phyloP scores from a whole-genome alignment of 2,888 invertebrate genomes.

The Molorchus minor region DNA sequence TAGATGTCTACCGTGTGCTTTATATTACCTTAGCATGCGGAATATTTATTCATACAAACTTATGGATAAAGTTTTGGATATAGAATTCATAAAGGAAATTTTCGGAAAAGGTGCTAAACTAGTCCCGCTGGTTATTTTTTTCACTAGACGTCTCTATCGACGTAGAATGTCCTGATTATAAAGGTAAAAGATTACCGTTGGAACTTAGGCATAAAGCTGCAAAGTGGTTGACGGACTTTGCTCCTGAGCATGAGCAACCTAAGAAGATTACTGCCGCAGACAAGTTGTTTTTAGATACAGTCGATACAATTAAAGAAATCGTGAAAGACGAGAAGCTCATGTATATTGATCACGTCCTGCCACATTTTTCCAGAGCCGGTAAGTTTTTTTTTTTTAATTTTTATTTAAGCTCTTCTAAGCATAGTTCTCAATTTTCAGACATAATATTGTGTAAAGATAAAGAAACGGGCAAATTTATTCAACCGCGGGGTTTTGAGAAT shows the following conservation, averaged over 20 bases:
- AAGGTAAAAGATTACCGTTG: conserved; percentile 66
- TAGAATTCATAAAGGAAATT: conserved; percentile 67
- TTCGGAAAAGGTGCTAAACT: conserved; percentile 62
- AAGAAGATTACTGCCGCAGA: conserved; percentile 69
- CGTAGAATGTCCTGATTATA: conserved; percentile 69
- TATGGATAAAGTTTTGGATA: conserved; percentile 67
- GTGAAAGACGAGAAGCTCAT: conserved; percentile 66
- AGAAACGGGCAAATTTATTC: conserved; percentile 63
- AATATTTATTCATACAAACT: conserved; percentile 69
- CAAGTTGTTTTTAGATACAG: conserved; percentile 68
- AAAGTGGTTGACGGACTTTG: conserved; percentile 69
- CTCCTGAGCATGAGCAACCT: conserved; percentile 65
- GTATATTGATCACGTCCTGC: conserved; percentile 69
- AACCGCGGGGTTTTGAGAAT: conserved; percentile 63
- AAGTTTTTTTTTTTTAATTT: too few species aligned
- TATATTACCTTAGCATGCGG: conserved; percentile 69
- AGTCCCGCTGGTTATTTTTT: conserved; percentile 61
- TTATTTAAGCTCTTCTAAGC: too few species aligned
- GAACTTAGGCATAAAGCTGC: conserved; percentile 65
- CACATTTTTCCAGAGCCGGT: conserved; percentile 74
- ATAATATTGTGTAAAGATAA: conserved; percentile 61
- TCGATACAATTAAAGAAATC: conserved; percentile 63
- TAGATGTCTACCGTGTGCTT: conserved; percentile 68
- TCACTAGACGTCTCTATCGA: conserved; percentile 70
- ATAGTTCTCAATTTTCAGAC: conserved; percentile 48